Evolutionary conservation across 2,113 vertebrate species (phyloP), one percentile per base, ranked within the genome.

Genomic region (Pseudorasbora parva): DNA sequence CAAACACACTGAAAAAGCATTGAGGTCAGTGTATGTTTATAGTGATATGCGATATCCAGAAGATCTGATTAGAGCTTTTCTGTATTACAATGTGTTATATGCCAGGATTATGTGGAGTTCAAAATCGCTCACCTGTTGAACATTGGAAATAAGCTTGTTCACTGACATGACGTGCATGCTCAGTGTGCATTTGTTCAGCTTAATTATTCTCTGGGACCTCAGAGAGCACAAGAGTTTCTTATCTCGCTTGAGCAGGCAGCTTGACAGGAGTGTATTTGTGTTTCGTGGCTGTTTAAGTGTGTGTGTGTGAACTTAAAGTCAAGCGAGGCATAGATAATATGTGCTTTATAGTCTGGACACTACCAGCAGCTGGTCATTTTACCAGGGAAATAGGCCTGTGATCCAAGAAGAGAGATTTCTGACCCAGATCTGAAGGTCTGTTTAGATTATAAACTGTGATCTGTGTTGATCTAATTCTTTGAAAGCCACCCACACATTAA

Each of bases 191-290:
- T 81, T 78, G 78, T 81, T 77, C 60, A 11, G 47, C 49, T 80
- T 83, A 75, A 83, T 86, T 81, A 83, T 86, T 84, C 80, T 81
- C 77, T 76, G 37, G 41, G 54, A 72, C 72, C 54, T 74, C 30
- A 59, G 78, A 86, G 12, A 68, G 33, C 43, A 71, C 76, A 23
- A 73, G 43, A 27, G 37, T 37, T 33, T 72, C 17, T 85, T 82
- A 85, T 85, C 74, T 77, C 47, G 10, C 60, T 47, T 83, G 8
- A 83, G 27, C 21, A 76, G 57, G 43, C 25, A 60, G 8, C 15
- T 76, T 68, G 37, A 49, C 73, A 51, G 25, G 51, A 75, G 77
- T 81, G 19, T 41, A 62, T 60, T 49, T 84, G 60, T 56, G 51
- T 49, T 54, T 54, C 21, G 59, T 17, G 21, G 43, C 73, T 77